Evolutionary conservation across 2,113 vertebrate genomes (phyloP).

Genomic region (Caloenas nicobarica): DNA sequence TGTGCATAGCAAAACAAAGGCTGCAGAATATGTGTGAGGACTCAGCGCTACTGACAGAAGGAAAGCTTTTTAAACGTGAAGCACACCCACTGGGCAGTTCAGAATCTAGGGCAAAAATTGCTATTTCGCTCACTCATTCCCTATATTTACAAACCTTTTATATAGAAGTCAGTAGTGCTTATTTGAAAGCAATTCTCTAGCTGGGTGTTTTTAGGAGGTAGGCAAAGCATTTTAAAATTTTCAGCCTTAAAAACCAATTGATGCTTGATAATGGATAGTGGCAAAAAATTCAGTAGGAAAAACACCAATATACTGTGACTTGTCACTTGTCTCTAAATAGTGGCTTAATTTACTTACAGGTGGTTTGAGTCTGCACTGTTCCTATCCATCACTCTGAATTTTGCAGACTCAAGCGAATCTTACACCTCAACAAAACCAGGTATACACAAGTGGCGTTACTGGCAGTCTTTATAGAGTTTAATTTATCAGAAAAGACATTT

Average conservation of each 20-base stretch:
- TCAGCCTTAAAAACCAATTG: not conserved
- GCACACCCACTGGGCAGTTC: not conserved
- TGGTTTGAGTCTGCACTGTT: not conserved
- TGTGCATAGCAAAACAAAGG: not conserved
- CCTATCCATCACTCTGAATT: not conserved
- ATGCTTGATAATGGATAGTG: not conserved
- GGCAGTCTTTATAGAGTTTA: not conserved
- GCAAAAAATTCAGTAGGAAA: not conserved
- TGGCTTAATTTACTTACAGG: conserved; percentile 17
- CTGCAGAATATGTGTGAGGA: not conserved
- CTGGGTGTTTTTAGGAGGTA: not conserved
- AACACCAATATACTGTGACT: not conserved
- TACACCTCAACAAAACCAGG: not conserved
- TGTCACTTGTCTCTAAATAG: not conserved
- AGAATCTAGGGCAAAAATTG: conserved; percentile 11
- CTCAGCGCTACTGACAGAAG: not conserved
- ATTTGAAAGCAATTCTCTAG: conserved; percentile 8
- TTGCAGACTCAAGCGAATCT: not conserved
- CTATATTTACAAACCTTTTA: conserved; percentile 27
- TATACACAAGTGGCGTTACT: not conserved
- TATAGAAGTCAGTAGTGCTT: not conserved
- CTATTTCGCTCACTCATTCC: not conserved
- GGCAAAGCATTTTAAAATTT: not conserved
- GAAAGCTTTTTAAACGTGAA: conserved; percentile 43
- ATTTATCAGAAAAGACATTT: not conserved